Base-by-base conservation (phyloP, 2,888 invertebrate genomes). In the Geotrupes spiniger region DNA sequence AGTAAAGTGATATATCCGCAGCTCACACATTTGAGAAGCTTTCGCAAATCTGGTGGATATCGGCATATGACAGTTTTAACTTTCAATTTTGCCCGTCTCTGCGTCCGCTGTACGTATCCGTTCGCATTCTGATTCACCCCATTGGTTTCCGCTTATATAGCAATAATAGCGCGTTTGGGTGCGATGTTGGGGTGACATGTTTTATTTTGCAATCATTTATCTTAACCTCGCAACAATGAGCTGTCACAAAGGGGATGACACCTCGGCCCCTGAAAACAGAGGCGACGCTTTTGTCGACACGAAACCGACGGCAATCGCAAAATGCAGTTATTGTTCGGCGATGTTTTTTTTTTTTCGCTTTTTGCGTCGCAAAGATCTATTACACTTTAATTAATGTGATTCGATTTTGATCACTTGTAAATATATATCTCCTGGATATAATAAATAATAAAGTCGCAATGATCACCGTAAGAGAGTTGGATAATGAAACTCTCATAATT, bases 161-260 rank as follows among this genome's bases (percentile, higher is more conserved):
- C 68, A 66, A 66, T 65, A 66, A 65, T 63, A 64, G 58, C 62
- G 60, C 60, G 62, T 65, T 63, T 59, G 61, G 59, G 55, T 59
- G 60, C 55, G 56, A 54, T 54, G 58, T 57, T 58, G 52, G 62
- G 59, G 59, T 57, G 57, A 59, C 48, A 59, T 63, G 65, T 72
- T 71, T 70, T 70, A 70, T 72, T 70, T 70, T 69, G 66, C 66
- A 70, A 69, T 71, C 70, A 71, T 72, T 72, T 72, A 71, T 72
- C 72, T 72, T 70, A 64, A 64, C 64, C 68, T 68, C 66, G 63
- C 69, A 71, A 72, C 72, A 72, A 72, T 71, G 65, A 65, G 65
- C 66, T 71, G 68, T 68, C 69, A 71, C 62, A 67, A 64, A 63
- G 63, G 69, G 70, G 69, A 70, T 71, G 70, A 70, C 66, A 68